Base-by-base conservation (phyloP, 2,888 invertebrate species). In the Helleia helle region DNA sequence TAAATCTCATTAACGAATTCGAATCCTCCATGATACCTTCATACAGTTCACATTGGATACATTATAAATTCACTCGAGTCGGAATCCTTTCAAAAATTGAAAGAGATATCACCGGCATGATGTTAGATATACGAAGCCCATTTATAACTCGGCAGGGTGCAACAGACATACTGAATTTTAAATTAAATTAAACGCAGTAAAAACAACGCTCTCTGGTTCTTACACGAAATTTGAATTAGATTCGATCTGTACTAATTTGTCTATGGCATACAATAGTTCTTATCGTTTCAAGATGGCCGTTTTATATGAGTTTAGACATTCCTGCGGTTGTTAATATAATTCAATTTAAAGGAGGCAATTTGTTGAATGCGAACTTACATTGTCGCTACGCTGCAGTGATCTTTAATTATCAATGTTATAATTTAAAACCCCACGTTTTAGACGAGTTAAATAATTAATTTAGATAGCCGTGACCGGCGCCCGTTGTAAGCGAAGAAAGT, bases 21-120 rank as follows among this genome's bases (percentile, higher is more conserved):
- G 57, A 66, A 55, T 54, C 51, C 52, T 58, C 52, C 52, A 52
- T 64, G 57, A 66, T 55, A 53, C 51, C 52, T 58, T 53, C 52
- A 52, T 64, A 64, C 67, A 65, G 59, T 59, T 69, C 60, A 70
- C 54, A 56, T 62, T 62, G 60, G 60, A 54, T 59, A 54, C 56
- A 66, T 75, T 75, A 77, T 76, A 75, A 76, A 80, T 79, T 72
- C 63, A 64, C 64, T 64, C 67, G 67, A 63, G 63, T 58, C 34
- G 34, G 22, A 34, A 34, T 66, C 63, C 67, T 63, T 76, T 73
- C 71, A 71, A 71, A 76, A 77, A 73, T 74, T 79, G 75, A 84
- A 80, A 76, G 74, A 83, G 84, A 84, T 83, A 83, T 80, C 83
- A 83, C 83, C 83, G 68, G 55, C 56, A 69, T 83, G 84, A 84